Base-by-base conservation (phyloP, 2,797 vertebrate genomes). In the Anolis apletophallus region DNA sequence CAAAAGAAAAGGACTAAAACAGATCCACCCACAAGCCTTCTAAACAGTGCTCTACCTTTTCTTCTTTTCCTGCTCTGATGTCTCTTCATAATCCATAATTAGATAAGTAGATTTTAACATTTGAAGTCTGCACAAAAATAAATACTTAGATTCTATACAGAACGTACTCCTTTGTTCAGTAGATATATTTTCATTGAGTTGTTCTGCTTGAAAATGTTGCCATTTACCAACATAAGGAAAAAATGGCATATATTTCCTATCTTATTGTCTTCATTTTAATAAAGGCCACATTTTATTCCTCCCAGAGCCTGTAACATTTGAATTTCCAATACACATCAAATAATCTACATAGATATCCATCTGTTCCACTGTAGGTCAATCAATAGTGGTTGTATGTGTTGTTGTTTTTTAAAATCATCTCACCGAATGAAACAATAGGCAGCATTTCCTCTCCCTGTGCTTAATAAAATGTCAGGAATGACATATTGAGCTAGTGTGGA, bases 241-340 rank as follows among this genome's bases (percentile, higher is more conserved):
- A 40, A 19, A 50, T 54, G 69, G 55, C 34, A 61, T 11, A 29
- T 59, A n/a, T 19, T 57, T 59, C 75, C 32, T 71, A 29, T 36
- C 16, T 80, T 57, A 55, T 68, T 64, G 67, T 84, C 46, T 81
- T 13, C 29, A 9, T 67, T 82, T n/a, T 50, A 74, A n/a, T 59
- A 82, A 72, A 29, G 36, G n/a, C n/a, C 40, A 32, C 34, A 21
- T 78, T 17, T 5, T 46, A 67, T 82, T 78, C 74, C 64, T 78
- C 50, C 69, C 11, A 52, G 67, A 50, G 29, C 12, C 61, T 8
- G 10, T 57, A 87, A 61, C 72, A 80, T 76, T 80, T 21, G 52
- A 69, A 54, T 17, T 84, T 89, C 55, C 72, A 71, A 64, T 40
- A 73, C 81, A 67, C 61, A 64, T 73, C 46, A 83, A 50, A 79